These are phyloP conservation scores for Tiliacea aurago DNA, from an alignment of 2,888 invertebrate genomes.

Conservation along the genomic window DNA sequence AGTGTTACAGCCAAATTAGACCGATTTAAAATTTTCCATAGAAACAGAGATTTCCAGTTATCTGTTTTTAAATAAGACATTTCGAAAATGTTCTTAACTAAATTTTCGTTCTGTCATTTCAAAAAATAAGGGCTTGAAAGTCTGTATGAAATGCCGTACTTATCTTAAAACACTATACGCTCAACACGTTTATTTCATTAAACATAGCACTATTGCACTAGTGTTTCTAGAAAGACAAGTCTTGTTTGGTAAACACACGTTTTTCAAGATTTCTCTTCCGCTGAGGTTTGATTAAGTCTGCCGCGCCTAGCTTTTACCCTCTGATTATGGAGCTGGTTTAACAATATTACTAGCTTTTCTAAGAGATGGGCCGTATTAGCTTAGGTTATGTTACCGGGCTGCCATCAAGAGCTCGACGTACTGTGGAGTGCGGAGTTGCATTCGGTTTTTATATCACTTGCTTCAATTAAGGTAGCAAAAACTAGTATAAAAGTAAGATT, in stretches of 20 bases:
- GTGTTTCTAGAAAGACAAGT: slow-evolving; percentile 53
- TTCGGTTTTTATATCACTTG: not conserved
- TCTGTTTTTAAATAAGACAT: too few relatives aligned
- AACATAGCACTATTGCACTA: slow-evolving; percentile 10
- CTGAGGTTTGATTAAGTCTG: slow-evolving; percentile 55
- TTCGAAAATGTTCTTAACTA: too few relatives aligned
- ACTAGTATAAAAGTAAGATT: not conserved
- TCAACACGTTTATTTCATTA: slow-evolving; percentile 31
- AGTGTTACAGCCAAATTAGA: too few relatives aligned
- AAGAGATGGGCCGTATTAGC: slow-evolving; percentile 32
- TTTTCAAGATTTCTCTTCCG: slow-evolving; percentile 76
- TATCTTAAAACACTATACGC: not conserved
- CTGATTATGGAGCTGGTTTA: slow-evolving; percentile 45
- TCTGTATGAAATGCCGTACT: too few relatives aligned
- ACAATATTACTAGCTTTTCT: slow-evolving; percentile 43
- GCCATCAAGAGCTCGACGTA: not conserved
- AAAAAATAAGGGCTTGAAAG: too few relatives aligned
- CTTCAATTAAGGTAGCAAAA: not conserved
- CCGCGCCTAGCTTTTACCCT: slow-evolving; percentile 56
- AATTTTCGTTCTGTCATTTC: too few relatives aligned
- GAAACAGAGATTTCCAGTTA: too few relatives aligned
- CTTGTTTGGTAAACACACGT: slow-evolving; percentile 63
- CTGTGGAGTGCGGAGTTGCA: not conserved
- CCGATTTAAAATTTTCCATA: too few relatives aligned
- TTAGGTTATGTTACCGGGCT: not conserved